Conservation (phyloP, 1,140 invertebrate genomes). For the Zophobas atratus region DNA sequence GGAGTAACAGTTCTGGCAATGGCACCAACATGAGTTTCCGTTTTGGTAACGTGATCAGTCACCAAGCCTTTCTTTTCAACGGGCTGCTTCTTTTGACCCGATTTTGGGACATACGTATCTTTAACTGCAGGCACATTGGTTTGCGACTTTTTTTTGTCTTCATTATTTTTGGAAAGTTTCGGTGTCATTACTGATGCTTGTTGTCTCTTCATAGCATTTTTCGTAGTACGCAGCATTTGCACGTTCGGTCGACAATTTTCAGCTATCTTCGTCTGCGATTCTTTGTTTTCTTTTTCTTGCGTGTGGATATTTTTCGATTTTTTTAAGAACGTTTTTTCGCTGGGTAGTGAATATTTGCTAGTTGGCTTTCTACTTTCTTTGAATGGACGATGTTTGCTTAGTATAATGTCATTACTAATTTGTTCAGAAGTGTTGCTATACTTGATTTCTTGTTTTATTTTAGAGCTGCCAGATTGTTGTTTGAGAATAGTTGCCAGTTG, state of each 20-base stretch:
- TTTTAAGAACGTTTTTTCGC: constrained; percentile 28
- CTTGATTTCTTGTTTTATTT: background rate
- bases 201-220: constrained; percentile 22
- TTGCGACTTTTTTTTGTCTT: constrained; percentile 18
- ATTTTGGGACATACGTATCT: background rate
- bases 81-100: background rate
- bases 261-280: background rate
- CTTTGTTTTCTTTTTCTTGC: background rate
- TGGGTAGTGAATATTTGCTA: constrained; percentile 6
- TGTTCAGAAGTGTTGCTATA: background rate
- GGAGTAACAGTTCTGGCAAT: background rate
- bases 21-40: background rate
- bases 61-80: too few species aligned
- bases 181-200: background rate
- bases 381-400: background rate
- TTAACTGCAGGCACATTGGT: background rate
- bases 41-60: background rate
- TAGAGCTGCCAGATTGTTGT: background rate
- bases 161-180: background rate
- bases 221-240: constrained; percentile 12
- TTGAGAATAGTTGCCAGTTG: background rate
- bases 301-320: background rate
- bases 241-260: background rate
- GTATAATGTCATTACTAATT: too few species aligned
- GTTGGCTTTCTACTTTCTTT: background rate